phyloP scores from a whole-genome alignment of 2,797 vertebrate genomes.

The Acanthornis magna region DNA sequence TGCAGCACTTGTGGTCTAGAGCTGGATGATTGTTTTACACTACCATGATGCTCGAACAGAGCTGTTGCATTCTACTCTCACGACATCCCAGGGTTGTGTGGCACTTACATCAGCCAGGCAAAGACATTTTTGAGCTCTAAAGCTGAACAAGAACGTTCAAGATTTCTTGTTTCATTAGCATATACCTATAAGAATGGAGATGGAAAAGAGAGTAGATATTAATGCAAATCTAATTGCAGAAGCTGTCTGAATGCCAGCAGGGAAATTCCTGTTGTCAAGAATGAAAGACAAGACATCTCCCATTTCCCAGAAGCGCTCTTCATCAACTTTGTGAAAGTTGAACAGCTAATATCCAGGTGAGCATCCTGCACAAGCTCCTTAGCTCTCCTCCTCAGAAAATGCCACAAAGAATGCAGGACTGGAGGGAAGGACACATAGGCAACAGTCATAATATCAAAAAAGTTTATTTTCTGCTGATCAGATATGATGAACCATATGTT shows the following conservation, averaged over 20 bases:
- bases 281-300: not conserved
- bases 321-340: not conserved
- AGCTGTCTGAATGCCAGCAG: not conserved
- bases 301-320: not conserved
- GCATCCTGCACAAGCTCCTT: not conserved
- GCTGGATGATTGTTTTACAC: not conserved
- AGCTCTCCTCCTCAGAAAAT: not conserved
- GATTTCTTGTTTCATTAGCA: conserved; percentile 1
- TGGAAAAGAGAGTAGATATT: not conserved
- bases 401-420: not conserved
- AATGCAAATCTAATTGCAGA: conserved; percentile 3
- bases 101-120: not conserved
- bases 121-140: not conserved
- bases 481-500: not conserved
- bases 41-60: not conserved
- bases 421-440: not conserved
- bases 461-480: not conserved
- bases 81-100: not conserved
- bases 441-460: not conserved
- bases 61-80: not conserved
- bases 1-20: not conserved
- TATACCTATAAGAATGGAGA: not conserved
- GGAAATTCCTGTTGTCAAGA: not conserved
- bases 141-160: not conserved
- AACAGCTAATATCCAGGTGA: not conserved